Base-by-base conservation (phyloP, 2,113 vertebrate genomes). In the Cottus gobio region DNA sequence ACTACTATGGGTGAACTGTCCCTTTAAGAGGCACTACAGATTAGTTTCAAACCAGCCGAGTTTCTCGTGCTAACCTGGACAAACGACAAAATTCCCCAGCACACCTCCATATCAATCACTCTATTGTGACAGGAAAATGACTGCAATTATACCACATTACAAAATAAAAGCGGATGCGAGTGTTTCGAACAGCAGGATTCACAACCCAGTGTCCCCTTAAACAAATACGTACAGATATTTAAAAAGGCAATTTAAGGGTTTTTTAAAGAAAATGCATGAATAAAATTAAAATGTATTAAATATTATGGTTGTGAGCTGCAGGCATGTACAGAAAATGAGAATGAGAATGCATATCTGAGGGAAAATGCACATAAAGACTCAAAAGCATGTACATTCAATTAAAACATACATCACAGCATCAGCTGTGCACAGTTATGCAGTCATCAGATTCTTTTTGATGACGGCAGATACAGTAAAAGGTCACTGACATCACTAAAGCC, bases 391-490 rank as follows among this genome's bases (percentile, higher is more conserved):
- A 37, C 22, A 50, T 75, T 48, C n/a, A n/a, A n/a, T n/a, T n/a
- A n/a, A n/a, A n/a, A n/a, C n/a, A n/a, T n/a, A n/a, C n/a, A n/a
- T n/a, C n/a, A 24, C 2, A 6, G 22, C 34, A 64, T 66, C 48
- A 0, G 10, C 0, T 7, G 3, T 69, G 3, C 44, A 12, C 0
- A 5, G 31, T 77, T 62, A 81, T 75, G 9, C 0, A 5, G 31
- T 77, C 66, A 81, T 75, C 73, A 61, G 6, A 61, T 78, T 34
- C 37, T 34, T 75, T 70, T 62, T 20, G 68, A 67, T 52, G 36
- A 71, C 58, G 63, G 66, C 46, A 52, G 37, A 42, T 70, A 65
- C 78, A 44, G 56, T 54, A 82, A 84, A 66, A 62, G 56, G 75
- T 73, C 71, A 61, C 67, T 50, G 79, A 84, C 71, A 74, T 82